Evolutionary conservation across 53 echinoderm and acorn worm species (phyloP).

Genomic region (Glandiceps talaboti): DNA sequence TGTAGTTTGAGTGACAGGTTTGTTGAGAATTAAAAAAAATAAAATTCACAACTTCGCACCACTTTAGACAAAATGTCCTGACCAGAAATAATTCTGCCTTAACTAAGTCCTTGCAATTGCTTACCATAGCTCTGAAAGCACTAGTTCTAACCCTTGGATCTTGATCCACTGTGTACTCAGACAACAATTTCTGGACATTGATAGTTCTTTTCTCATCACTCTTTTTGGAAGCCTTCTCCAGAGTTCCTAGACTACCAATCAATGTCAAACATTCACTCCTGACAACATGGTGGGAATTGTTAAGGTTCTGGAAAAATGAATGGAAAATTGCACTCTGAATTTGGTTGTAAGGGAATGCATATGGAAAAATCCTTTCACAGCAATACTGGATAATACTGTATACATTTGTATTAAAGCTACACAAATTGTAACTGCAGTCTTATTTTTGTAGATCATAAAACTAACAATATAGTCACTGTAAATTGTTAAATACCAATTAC

Average conservation of each 20-base stretch:
- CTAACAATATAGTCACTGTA: no score
- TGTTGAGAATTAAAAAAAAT: no score
- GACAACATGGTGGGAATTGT: conserved; percentile 59
- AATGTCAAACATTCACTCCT: conserved; percentile 52
- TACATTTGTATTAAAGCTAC: no score
- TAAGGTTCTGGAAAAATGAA: conserved; percentile 34
- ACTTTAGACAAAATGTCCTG: no score
- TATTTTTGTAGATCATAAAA: no score
- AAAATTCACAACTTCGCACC: no score
- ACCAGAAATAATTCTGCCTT: no score
- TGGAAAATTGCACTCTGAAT: background rate
- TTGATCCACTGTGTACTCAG: conserved; percentile 57
- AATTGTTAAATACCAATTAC: no score
- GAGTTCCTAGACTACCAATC: conserved; percentile 60
- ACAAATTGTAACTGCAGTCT: no score
- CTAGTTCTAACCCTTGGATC: conserved; percentile 77
- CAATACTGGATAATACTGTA: background rate
- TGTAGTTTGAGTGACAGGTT: no score
- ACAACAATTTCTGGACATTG: conserved; percentile 40
- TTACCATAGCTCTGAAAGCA: conserved; percentile 76
- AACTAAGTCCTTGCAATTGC: no score
- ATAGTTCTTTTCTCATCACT: conserved; percentile 28
- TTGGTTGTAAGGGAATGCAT: no score
- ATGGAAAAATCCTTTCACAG: background rate
- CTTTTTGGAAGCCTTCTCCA: conserved; percentile 30